A percentile compares a stretch with the other conserved stretches of the same genome.
phyloP scores from a whole-genome alignment of 2,113 vertebrate species.

The Passer domesticus region DNA sequence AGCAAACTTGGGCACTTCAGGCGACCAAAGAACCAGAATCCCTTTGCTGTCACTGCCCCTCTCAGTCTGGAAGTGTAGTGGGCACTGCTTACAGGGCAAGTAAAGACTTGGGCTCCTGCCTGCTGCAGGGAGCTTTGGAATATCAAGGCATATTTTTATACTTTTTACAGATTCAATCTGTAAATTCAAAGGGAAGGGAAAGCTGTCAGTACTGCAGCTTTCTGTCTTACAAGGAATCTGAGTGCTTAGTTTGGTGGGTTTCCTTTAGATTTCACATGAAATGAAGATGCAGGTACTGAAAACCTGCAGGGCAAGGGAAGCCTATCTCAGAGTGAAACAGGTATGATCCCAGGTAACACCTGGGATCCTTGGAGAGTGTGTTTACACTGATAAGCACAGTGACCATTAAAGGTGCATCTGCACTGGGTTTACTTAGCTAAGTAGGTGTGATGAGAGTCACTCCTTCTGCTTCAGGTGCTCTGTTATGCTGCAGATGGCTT shows the following conservation, averaged over 20 bases:
- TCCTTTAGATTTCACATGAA: neutral
- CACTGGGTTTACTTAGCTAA: neutral
- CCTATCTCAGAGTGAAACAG: rapidly evolving
- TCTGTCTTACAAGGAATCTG: neutral
- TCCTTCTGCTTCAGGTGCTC: neutral
- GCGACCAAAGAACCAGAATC: rapidly evolving
- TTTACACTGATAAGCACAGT: neutral
- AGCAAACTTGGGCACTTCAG: neutral
- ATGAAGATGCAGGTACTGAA: neutral
- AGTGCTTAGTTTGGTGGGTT: neutral
- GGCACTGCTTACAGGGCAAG: neutral
- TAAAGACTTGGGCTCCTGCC: neutral
- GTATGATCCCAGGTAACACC: no score
- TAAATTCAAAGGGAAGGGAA: neutral
- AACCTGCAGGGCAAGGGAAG: neutral
- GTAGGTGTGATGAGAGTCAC: neutral
- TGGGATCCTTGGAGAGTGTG: neutral
- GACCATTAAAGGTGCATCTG: neutral
- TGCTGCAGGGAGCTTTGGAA: neutral
- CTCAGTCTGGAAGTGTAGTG: rapidly evolving
- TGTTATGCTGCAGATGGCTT: neutral
- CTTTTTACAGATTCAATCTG: neutral
- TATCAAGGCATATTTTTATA: neutral
- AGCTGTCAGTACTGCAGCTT: neutral
- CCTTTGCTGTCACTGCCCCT: neutral